Conservation (phyloP, 2,888 invertebrate genomes). For the Clistopyga incitator region DNA sequence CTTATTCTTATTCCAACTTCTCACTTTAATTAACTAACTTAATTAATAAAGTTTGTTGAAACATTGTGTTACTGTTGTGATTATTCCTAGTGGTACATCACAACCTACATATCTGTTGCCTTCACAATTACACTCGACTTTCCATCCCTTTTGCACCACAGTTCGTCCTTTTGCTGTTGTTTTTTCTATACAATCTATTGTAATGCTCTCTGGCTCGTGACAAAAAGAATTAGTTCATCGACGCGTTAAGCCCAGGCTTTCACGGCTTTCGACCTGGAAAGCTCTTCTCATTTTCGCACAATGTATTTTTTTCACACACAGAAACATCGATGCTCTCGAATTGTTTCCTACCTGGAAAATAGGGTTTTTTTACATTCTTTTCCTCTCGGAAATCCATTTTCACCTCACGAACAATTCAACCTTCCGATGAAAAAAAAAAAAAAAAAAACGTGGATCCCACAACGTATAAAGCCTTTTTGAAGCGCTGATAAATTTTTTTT, state of each 20-base stretch:
- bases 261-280: slow-evolving; percentile 2
- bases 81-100: no score
- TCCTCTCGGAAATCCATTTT: background rate
- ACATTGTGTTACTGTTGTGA: no score
- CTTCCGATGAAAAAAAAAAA: no score
- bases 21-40: no score
- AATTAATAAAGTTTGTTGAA: no score
- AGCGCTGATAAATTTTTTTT: background rate
- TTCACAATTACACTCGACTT: background rate
- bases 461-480: background rate
- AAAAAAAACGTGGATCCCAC: no score
- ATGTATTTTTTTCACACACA: slow-evolving; percentile 6
- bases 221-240: slow-evolving; percentile 6
- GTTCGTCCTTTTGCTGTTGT: background rate
- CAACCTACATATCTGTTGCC: background rate
- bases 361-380: background rate
- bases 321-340: background rate
- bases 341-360: background rate
- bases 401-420: background rate
- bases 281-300: slow-evolving; percentile 14
- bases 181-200: background rate
- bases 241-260: slow-evolving; percentile 27
- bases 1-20: no score
- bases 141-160: background rate
- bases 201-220: background rate